These are phyloP conservation scores for Pterocles burchelli DNA, from an alignment of 2,113 vertebrate genomes.

Conservation along the genomic window DNA sequence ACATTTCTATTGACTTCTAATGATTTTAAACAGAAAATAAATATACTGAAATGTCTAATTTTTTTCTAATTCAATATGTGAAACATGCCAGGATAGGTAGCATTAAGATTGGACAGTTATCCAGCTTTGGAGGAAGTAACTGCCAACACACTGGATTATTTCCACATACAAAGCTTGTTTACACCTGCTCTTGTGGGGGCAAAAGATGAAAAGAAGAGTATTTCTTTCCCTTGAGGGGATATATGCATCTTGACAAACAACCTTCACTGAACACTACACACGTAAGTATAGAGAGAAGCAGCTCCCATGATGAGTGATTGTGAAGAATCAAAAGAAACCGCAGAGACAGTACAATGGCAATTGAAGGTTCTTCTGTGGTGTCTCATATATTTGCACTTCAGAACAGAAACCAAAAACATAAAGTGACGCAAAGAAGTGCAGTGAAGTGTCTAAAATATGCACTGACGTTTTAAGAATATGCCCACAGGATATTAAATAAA, in stretches of 20 bases:
- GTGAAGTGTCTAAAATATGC: conserved; percentile 43
- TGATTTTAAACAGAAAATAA: not conserved
- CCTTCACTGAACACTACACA: not conserved
- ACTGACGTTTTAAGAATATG: conserved; percentile 37
- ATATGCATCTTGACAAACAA: not conserved
- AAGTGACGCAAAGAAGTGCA: conserved; percentile 35
- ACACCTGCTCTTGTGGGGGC: not conserved
- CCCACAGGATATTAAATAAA: conserved; percentile 48
- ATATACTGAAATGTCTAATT: not conserved
- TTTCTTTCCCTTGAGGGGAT: not conserved
- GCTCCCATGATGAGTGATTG: conserved; percentile 34
- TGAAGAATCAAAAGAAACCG: conserved; percentile 35
- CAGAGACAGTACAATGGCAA: conserved; percentile 31
- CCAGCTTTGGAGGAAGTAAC: not conserved
- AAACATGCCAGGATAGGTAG: not conserved
- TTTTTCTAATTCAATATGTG: not conserved
- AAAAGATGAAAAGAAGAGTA: not conserved
- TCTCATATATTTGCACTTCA: conserved; percentile 45
- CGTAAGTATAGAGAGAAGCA: not conserved
- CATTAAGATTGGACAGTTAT: not conserved
- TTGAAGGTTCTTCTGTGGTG: conserved; percentile 27
- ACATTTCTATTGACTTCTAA: not conserved
- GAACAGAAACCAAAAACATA: conserved; percentile 29
- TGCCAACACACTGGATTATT: not conserved
- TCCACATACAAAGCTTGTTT: not conserved